Evolutionary conservation across 2,888 invertebrate genomes (phyloP), one percentile per base, ranked within the genome.

Genomic region (Helleia helle): DNA sequence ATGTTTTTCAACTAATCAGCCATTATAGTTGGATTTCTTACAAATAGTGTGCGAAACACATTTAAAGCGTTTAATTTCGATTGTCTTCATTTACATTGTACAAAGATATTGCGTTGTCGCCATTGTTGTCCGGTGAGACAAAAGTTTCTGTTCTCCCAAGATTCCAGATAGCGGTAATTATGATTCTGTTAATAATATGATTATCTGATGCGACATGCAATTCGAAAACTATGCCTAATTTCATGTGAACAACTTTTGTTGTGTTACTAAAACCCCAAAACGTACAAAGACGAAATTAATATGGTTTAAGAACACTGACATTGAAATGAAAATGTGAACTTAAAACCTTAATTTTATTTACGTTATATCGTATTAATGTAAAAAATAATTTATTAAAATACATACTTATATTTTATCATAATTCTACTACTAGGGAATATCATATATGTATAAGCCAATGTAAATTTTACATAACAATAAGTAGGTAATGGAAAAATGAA

Each of bases 131-230:
- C 45, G 50, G 46, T 46, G 45, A 58, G 61, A 66, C 70, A 71
- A 70, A 67, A 65, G 62, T 54, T 51, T 49, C 41, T 48, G 55
- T 65, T 64, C 60, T 62, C 64, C 48, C 59, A 60, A 66, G 69
- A 65, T 58, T 53, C 54, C 51, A 57, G 62, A 63, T 64, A 62
- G 55, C 50, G 55, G 60, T 57, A 63, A 65, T 66, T 65, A 62
- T 61, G 56, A 59, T 58, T 61, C 54, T 54, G 57, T 55, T 59
- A 56, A 59, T 52, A 56, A 59, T n/a, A n/a, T n/a, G n/a, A n/a
- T 56, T 63, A 67, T 65, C 65, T 59, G 65, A 65, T 65, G 47
- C 26, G 18, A 44, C 44, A 43, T 24, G 48, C 40, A 40, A 47
- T 45, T 41, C 40, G 44, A 41, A 30, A 8, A 27, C 15, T 25